Conservation (phyloP, 2,888 invertebrate species). For the Pyrrhia umbra region DNA sequence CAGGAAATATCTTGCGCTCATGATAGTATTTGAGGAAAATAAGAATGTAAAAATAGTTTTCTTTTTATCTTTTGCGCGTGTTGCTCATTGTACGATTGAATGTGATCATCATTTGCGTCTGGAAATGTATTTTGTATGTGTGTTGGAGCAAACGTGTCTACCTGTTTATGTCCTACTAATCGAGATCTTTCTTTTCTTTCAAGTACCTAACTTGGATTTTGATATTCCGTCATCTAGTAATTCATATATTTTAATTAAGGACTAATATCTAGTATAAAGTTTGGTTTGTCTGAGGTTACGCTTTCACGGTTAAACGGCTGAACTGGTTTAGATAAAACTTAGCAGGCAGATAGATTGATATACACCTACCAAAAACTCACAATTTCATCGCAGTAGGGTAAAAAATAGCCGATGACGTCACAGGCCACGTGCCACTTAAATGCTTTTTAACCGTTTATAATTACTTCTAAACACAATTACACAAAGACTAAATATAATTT, state of each 20-base stretch:
- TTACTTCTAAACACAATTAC: constrained; percentile 46
- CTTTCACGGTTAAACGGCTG: too few species aligned
- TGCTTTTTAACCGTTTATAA: constrained; percentile 41
- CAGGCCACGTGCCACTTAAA: constrained; percentile 22
- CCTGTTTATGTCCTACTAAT: not conserved
- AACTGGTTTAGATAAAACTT: too few species aligned
- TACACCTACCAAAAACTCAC: not conserved
- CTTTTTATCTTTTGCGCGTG: not conserved
- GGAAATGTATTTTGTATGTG: not conserved
- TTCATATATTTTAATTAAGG: too few species aligned
- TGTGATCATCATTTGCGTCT: not conserved
- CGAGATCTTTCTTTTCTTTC: not conserved
- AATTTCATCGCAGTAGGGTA: not conserved
- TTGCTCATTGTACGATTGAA: not conserved
- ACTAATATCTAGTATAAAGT: too few species aligned
- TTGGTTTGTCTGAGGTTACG: too few species aligned
- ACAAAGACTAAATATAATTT: constrained; percentile 48
- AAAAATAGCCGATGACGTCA: constrained; percentile 27
- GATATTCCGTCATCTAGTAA: too few species aligned
- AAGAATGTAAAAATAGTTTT: not conserved
- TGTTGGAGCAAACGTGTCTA: not conserved
- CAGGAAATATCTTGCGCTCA: constrained; percentile 21
- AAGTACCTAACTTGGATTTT: not conserved
- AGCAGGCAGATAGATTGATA: too few species aligned
- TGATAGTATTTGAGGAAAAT: constrained; percentile 40